Evolutionary conservation across 2,797 vertebrate genomes (phyloP), one percentile per base, ranked within the genome.

Genomic region (Bradypodion pumilum): DNA sequence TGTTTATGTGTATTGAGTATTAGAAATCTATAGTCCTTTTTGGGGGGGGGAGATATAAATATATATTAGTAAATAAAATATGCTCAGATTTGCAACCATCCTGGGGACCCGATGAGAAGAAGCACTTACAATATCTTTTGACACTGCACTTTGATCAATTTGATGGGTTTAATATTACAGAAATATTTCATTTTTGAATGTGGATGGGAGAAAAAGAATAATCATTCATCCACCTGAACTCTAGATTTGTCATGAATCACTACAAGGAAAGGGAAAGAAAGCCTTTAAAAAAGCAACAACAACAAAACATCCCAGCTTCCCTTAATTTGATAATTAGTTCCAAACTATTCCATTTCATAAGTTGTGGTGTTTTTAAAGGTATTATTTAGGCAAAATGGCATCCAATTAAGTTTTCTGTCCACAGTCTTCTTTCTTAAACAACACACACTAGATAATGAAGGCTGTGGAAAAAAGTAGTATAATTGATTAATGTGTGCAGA

Each of bases 131-230:
- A 92, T 87, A 0, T 68, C 91, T 95, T 94, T 91, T 95, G 95
- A 95, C 95, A 95, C 80, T 2, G 62, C 90, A 70, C 94, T 95
- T 94, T 94, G 95, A 95, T 95, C 95, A 95, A 93, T 94, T 92
- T 96, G 95, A 96, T 0, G 87, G 93, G 92, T 95, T 96, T 95
- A 96, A 95, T 96, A 96, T 96, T 95, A 94, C 92, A 94, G 95
- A 95, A 95, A 96, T 96, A 95, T 95, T 95, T 96, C 95, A 95
- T 95, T 94, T 94, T 95, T 95, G 92, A 85, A 72, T 85, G 81
- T 0, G 76, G 92, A 94, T 7, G 68, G 90, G 88, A 27, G 74
- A 68, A 77, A 87, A 90, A 95, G 94, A 94, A 93, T 91, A 95
- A 96, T 95, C 94, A 94, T 92, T 92, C 87, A 91, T 94, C 90